These are phyloP conservation scores for Leptopilina syphax DNA, from an alignment of 2,888 invertebrate species.

Conservation along the genomic window DNA sequence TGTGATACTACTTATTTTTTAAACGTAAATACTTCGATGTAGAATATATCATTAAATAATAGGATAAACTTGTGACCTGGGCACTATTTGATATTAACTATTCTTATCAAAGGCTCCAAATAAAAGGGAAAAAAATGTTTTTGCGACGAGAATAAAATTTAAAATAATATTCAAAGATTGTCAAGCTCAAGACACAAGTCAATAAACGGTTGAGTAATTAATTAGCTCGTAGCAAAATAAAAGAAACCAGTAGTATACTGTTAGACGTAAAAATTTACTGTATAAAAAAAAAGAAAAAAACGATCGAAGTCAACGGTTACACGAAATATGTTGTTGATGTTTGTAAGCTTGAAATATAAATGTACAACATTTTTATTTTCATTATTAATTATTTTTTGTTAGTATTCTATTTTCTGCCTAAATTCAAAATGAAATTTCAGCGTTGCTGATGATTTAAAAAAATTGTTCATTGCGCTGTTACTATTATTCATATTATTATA, in stretches of 20 bases:
- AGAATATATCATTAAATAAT: slow-evolving; percentile 49
- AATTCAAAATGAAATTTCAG: slow-evolving; percentile 21
- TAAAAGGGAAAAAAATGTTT: neutral
- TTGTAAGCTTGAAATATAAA: slow-evolving; percentile 76
- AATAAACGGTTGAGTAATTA: slow-evolving; percentile 48
- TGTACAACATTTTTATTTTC: slow-evolving; percentile 71
- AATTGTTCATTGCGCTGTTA: slow-evolving; percentile 8
- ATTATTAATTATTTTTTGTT: slow-evolving; percentile 54
- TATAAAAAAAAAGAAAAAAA: neutral
- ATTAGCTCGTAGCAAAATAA: slow-evolving; percentile 31
- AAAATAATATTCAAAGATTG: neutral
- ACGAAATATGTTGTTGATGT: slow-evolving; percentile 73
- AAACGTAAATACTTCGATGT: slow-evolving; percentile 59
- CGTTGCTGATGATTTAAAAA: slow-evolving; percentile 32
- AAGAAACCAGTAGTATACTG: slow-evolving; percentile 32
- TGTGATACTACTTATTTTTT: slow-evolving; percentile 70
- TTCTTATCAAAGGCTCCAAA: neutral
- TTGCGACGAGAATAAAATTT: slow-evolving; percentile 9
- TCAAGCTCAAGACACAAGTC: slow-evolving; percentile 61
- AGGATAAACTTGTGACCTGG: slow-evolving; percentile 63
- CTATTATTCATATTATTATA: neutral
- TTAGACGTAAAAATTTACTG: slow-evolving; percentile 20
- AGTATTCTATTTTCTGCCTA: slow-evolving; percentile 7
- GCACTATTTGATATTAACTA: slow-evolving; percentile 38
- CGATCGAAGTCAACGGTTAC: slow-evolving; percentile 24